Evolutionary conservation across 2,113 vertebrate species (phyloP).

Genomic region (Scomber colias): DNA sequence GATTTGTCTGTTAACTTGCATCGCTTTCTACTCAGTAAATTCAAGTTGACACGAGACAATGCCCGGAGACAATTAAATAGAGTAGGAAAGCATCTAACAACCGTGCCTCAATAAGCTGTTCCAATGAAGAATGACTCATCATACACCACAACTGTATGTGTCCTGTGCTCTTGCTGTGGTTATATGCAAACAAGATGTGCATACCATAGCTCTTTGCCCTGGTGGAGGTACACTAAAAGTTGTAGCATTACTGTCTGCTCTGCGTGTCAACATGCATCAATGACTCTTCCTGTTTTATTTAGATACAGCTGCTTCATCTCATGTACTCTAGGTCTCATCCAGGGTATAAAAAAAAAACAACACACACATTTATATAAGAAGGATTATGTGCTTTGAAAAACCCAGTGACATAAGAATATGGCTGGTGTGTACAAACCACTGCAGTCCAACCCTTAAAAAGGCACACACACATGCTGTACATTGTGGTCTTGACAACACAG

Average conservation of each 20-base stretch:
- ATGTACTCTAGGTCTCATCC: slow-evolving; percentile 53
- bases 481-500: slow-evolving; percentile 8
- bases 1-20: background rate
- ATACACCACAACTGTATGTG: slow-evolving; percentile 29
- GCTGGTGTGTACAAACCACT: slow-evolving; percentile 32
- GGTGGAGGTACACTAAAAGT: slow-evolving; percentile 41
- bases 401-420: slow-evolving; percentile 72
- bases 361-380: slow-evolving; percentile 76
- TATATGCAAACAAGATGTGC: slow-evolving; percentile 32
- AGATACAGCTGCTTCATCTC: slow-evolving; percentile 70
- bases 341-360: slow-evolving; percentile 40
- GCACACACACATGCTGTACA: slow-evolving; percentile 20
- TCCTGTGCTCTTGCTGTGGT: slow-evolving; percentile 26
- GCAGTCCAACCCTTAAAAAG: slow-evolving; percentile 31
- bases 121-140: slow-evolving; percentile 63
- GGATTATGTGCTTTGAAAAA: slow-evolving; percentile 76
- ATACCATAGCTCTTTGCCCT: slow-evolving; percentile 3
- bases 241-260: slow-evolving; percentile 32
- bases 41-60: background rate
- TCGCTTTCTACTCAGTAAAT: background rate
- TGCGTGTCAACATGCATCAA: slow-evolving; percentile 64
- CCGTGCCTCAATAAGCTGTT: slow-evolving; percentile 30
- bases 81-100: slow-evolving; percentile 10
- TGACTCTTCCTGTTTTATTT: slow-evolving; percentile 74
- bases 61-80: slow-evolving; percentile 18